A percentile compares a stretch with the other conserved stretches of the same genome.
These are phyloP conservation scores for Telmatherina bonti DNA, from an alignment of 2,797 vertebrate genomes.

Conservation along the genomic window DNA sequence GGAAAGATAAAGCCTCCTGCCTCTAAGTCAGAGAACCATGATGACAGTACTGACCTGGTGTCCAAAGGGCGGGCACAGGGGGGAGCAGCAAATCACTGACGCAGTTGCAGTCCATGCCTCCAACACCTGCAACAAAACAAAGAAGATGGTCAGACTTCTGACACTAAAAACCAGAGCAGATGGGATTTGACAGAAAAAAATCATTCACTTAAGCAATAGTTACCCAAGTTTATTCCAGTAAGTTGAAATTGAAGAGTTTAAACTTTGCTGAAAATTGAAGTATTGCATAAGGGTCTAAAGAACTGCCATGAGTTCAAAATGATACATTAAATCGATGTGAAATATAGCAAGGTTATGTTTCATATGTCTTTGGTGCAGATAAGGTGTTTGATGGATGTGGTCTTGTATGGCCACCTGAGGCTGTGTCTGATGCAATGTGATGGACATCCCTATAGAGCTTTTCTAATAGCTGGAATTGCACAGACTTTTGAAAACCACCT, in stretches of 20 bases:
- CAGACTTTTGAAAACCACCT: constrained; percentile 56
- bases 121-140: constrained; percentile 74
- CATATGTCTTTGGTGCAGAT: constrained; percentile 68
- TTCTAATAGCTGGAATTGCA: constrained; percentile 65
- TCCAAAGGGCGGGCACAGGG: constrained; percentile 93
- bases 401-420: constrained; percentile 71
- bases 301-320: constrained; percentile 54
- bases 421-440: constrained; percentile 74
- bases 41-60: constrained; percentile 85
- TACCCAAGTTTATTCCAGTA: constrained; percentile 22
- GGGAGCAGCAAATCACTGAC: constrained; percentile 94
- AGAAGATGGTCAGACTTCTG: not conserved
- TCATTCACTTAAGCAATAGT: not conserved
- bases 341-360: constrained; percentile 76
- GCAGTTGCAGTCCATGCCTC: constrained; percentile 95
- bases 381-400: constrained; percentile 77
- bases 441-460: constrained; percentile 72
- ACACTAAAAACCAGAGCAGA: not conserved
- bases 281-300: constrained; percentile 66
- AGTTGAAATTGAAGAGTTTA: constrained; percentile 36
- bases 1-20: not conserved
- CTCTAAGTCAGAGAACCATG: not conserved
- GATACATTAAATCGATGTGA: constrained; percentile 71
- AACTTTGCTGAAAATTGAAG: constrained; percentile 61
- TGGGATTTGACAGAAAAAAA: constrained; percentile 2